These are phyloP conservation scores for Scolopax bukidnonensis DNA, from an alignment of 2,797 vertebrate genomes.

Conservation along the genomic window DNA sequence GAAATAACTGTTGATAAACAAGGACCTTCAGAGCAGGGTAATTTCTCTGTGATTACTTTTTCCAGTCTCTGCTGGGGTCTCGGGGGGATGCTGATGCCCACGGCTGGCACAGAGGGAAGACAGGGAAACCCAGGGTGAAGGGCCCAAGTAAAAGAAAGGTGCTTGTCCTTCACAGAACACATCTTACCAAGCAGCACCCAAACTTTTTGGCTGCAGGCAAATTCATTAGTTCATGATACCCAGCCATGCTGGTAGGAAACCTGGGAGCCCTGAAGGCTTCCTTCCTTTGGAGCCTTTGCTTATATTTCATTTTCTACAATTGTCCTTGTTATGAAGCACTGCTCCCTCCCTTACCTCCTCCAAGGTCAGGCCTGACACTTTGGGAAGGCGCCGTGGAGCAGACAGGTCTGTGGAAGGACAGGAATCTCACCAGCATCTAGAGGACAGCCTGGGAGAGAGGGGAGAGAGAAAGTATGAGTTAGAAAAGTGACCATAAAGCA, in stretches of 20 bases:
- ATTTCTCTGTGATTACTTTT: neutral
- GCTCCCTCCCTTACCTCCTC: conserved; percentile 1
- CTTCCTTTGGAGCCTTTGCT: neutral
- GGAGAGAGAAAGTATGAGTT: neutral
- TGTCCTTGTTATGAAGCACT: neutral
- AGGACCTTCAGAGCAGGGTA: neutral
- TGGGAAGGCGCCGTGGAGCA: neutral
- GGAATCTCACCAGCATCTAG: neutral
- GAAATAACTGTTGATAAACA: neutral
- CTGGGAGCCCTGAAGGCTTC: neutral
- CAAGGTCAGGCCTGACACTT: neutral
- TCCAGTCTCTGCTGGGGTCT: neutral
- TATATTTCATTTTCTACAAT: neutral
- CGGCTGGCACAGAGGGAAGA: accelerated
- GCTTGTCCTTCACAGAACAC: neutral
- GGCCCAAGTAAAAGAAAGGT: neutral
- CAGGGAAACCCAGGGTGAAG: neutral
- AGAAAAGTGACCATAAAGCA: neutral
- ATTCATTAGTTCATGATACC: neutral
- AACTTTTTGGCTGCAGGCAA: neutral
- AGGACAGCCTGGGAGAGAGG: neutral
- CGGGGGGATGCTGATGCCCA: neutral
- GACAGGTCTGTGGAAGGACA: neutral
- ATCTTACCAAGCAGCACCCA: neutral
- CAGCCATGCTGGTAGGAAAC: neutral